Conservation (phyloP, 2,113 vertebrate genomes). For the Heloderma charlesbogerti region DNA sequence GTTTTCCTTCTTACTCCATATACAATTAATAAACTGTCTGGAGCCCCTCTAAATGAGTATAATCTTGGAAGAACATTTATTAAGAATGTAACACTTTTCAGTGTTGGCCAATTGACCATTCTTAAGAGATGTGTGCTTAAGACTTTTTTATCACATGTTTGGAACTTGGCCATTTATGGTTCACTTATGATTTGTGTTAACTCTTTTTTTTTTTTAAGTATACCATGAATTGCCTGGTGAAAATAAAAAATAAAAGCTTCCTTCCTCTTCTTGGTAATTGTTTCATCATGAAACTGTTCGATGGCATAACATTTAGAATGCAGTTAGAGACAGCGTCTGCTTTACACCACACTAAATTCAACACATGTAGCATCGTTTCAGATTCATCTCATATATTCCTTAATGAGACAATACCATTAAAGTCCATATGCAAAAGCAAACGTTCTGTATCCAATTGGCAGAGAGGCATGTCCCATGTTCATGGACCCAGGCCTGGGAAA, state of each 20-base stretch:
- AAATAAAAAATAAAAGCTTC: conserved; percentile 30
- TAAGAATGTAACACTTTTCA: background rate
- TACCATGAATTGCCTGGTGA: conserved; percentile 28
- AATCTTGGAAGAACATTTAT: background rate
- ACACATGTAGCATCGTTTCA: conserved; percentile 8
- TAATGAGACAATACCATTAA: background rate
- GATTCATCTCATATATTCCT: conserved; percentile 34
- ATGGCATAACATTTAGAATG: conserved; percentile 13
- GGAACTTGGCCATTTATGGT: background rate
- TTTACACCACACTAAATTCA: conserved; percentile 20
- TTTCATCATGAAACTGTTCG: background rate
- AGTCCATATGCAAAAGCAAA: conserved; percentile 12
- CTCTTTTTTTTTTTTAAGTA: background rate
- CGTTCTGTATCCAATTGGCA: conserved; percentile 28
- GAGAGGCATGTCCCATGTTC: conserved; percentile 39
- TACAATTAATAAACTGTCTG: background rate
- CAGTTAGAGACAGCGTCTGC: conserved; percentile 27
- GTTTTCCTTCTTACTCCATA: background rate
- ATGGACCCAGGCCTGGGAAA: conserved; percentile 42
- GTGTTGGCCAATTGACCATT: background rate
- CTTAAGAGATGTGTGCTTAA: background rate
- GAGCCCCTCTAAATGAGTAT: background rate
- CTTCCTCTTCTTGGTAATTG: background rate
- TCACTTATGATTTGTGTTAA: background rate
- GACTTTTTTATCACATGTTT: background rate